Evolutionary conservation across 2,113 vertebrate species (phyloP), one percentile per base, ranked within the genome.

Genomic region (Cheirogaleus medius): DNA sequence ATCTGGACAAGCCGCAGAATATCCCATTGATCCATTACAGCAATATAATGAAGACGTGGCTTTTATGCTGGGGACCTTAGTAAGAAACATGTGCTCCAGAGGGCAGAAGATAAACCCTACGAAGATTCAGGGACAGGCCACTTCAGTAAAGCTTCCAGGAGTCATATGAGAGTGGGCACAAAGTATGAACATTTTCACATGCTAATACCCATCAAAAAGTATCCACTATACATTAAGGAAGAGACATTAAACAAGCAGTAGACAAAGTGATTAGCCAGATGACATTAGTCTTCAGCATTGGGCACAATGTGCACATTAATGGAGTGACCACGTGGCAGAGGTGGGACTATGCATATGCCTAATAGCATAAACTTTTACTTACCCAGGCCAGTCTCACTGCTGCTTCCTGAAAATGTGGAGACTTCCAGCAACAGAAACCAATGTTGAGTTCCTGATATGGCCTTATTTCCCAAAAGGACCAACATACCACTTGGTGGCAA

Each of bases 1-100:
- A 97, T 97, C 96, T 96, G 96, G 95, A 89, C 92, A 93, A 49
- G 54, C 78, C 7, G 9, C 21, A 76, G 73, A 96, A 77, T 73
- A 89, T 78, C 87, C 78, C 81, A 77, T 21, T 58, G 90, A 96
- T 94, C 71, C 85, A 77, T 77, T 76, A 73, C 85, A 63, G 66
- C 85, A 71, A 77, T 92, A 87, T 95, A 90, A 87, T 52, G 84
- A 84, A 90, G 73, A n/a, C 4, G n/a, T 6, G 56, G 42, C 42
- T 92, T 54, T 6, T 73, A 66, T 68, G 60, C 56, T 60, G 34
- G 37, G 68, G 91, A 91, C 47, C 64, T 58, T 32, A 32, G 37
- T 82, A 76, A 71, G 76, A 90, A 92, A 77, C 78, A 64, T 42
- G 63, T 78, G 27, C 86, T 76, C n/a, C 52, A 66, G 63, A 77